Evolutionary conservation across 2,888 invertebrate genomes (phyloP).

Genomic region (Cremastinae sp.): DNA sequence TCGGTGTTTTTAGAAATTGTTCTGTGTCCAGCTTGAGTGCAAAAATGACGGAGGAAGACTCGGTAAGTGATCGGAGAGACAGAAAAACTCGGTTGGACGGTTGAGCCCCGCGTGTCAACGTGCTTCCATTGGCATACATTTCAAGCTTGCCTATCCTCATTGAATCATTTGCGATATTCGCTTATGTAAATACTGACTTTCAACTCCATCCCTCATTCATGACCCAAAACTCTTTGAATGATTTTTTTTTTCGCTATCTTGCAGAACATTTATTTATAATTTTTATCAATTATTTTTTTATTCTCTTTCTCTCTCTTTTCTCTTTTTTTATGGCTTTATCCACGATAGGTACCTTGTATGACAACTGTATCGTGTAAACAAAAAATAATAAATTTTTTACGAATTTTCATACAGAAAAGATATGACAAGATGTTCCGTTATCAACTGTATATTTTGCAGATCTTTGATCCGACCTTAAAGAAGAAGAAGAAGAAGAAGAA

Average conservation of each 20-base stretch:
- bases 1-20: conserved; percentile 42
- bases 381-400: neutral
- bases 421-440: conserved; percentile 1
- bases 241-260: neutral
- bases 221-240: neutral
- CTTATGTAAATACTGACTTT: neutral
- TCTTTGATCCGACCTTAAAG: conserved; percentile 91
- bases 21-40: conserved; percentile 12
- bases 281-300: too few species aligned
- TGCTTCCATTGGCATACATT: conserved; percentile 44
- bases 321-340: too few species aligned
- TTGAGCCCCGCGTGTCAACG: conserved; percentile 54
- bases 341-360: too few species aligned
- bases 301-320: too few species aligned
- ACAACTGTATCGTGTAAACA: too few species aligned
- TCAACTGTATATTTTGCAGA: conserved; percentile 80
- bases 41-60: conserved; percentile 82
- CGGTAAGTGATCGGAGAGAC: conserved; percentile 77
- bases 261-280: too few species aligned
- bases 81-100: conserved; percentile 29
- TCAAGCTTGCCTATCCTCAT: conserved; percentile 27
- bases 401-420: neutral
- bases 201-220: neutral
- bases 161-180: neutral
- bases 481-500: conserved; percentile 99